Evolutionary conservation across 2,797 vertebrate species (phyloP).

Genomic region (Pseudopleuronectes americanus): DNA sequence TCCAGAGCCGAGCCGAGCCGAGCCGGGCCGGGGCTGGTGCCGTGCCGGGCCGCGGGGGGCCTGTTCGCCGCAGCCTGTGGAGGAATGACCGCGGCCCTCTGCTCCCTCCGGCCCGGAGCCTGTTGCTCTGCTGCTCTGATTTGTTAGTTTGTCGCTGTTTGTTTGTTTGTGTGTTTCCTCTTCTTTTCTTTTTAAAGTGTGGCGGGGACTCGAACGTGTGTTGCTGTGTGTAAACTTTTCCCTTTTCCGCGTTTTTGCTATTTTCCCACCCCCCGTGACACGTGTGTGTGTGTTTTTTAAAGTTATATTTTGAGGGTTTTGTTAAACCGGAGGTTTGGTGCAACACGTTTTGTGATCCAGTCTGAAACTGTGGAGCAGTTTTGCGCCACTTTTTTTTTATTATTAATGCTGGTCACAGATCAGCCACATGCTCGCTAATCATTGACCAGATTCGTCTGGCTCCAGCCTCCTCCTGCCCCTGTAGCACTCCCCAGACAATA

Average conservation of each 20-base stretch:
- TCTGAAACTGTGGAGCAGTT: conserved; percentile 14
- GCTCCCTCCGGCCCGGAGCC: background rate
- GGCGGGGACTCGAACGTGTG: too few relatives aligned
- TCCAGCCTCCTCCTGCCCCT: conserved; percentile 11
- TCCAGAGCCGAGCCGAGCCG: background rate
- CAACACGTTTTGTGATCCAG: too few relatives aligned
- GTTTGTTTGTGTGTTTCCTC: background rate
- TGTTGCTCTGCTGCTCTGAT: background rate
- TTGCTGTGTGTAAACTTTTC: background rate
- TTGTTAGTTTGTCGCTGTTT: background rate
- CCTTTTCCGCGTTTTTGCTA: too few relatives aligned
- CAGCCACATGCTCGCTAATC: conserved; percentile 70
- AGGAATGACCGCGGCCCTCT: conserved; percentile 6
- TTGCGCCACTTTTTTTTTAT: conserved; percentile 60
- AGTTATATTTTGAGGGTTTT: background rate
- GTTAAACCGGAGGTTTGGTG: background rate
- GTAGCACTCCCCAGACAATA: background rate
- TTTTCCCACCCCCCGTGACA: too few relatives aligned
- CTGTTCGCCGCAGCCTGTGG: conserved; percentile 1
- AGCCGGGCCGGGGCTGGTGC: too few relatives aligned
- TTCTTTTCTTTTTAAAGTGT: background rate
- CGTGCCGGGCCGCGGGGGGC: background rate
- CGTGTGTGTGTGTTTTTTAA: background rate
- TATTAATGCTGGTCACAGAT: conserved; percentile 40
- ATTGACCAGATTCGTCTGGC: conserved; percentile 51